These are phyloP conservation scores for Geotrupes spiniger DNA, from an alignment of 2,888 invertebrate species.

Conservation along the genomic window DNA sequence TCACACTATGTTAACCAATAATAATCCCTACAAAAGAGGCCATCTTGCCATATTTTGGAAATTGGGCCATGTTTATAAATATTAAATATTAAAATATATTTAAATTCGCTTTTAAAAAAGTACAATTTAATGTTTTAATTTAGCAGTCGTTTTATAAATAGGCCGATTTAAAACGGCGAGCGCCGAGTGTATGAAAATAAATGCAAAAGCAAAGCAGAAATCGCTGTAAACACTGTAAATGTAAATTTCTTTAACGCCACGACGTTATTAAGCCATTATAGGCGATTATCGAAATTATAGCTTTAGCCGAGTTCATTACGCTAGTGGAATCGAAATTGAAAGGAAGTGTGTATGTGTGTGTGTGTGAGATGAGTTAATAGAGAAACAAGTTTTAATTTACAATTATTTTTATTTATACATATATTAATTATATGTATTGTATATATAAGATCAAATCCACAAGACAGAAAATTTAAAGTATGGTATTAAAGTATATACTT, in stretches of 20 bases:
- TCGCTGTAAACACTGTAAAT: conserved; percentile 2
- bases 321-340: conserved; percentile 8
- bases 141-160: no score
- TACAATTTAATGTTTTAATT: not conserved
- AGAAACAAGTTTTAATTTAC: conserved; percentile 40
- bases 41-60: conserved; percentile 53
- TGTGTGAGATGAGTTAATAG: conserved; percentile 8
- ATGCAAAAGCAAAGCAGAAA: not conserved
- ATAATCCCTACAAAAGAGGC: conserved; percentile 57
- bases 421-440: conserved; percentile 51
- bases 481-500: conserved; percentile 27
- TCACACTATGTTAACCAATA: conserved; percentile 60
- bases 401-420: conserved; percentile 53
- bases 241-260: conserved; percentile 8
- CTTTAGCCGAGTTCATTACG: conserved; percentile 4
- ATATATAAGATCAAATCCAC: conserved; percentile 52
- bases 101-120: not conserved
- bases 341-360: not conserved
- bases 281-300: conserved; percentile 12
- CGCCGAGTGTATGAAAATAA: not conserved
- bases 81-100: conserved; percentile 3
- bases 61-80: conserved; percentile 27
- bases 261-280: conserved; percentile 19
- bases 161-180: no score
- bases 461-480: conserved; percentile 49